Conservation (phyloP, 2,888 invertebrate genomes). For the Myopa tessellatipennis region DNA sequence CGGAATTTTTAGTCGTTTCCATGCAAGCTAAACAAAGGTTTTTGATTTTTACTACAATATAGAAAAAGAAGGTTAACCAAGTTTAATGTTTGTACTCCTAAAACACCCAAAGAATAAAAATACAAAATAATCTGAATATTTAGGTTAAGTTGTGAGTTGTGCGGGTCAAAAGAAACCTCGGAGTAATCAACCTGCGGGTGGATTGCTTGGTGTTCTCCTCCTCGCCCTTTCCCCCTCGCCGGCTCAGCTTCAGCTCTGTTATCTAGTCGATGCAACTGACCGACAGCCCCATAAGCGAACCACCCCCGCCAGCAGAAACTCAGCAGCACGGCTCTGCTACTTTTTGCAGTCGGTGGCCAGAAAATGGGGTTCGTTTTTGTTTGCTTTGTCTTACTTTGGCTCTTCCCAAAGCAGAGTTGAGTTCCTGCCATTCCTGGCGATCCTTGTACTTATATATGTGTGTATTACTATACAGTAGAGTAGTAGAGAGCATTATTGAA, state of each 20-base stretch:
- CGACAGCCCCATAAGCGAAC: background rate
- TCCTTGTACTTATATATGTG: background rate
- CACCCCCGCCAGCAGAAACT: background rate
- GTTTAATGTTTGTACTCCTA: background rate
- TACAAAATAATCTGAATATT: slow-evolving; percentile 24
- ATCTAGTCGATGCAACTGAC: background rate
- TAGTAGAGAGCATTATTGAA: background rate
- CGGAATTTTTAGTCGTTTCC: background rate
- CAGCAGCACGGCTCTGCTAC: background rate
- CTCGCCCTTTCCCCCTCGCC: background rate
- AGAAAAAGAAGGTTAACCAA: background rate
- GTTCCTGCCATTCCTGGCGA: background rate
- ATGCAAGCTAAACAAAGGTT: background rate
- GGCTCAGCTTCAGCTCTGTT: background rate
- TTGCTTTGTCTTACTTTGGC: background rate
- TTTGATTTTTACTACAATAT: too few relatives aligned
- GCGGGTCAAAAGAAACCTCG: slow-evolving; percentile 29
- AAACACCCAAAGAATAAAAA: background rate
- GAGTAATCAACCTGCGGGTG: slow-evolving; percentile 21
- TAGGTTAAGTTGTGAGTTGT: slow-evolving; percentile 30
- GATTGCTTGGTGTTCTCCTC: background rate
- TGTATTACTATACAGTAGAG: background rate
- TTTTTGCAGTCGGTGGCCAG: background rate
- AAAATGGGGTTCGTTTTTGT: background rate
- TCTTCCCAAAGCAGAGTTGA: background rate